Evolutionary conservation across 2,797 vertebrate genomes (phyloP).

Genomic region (Staurois parvus): DNA sequence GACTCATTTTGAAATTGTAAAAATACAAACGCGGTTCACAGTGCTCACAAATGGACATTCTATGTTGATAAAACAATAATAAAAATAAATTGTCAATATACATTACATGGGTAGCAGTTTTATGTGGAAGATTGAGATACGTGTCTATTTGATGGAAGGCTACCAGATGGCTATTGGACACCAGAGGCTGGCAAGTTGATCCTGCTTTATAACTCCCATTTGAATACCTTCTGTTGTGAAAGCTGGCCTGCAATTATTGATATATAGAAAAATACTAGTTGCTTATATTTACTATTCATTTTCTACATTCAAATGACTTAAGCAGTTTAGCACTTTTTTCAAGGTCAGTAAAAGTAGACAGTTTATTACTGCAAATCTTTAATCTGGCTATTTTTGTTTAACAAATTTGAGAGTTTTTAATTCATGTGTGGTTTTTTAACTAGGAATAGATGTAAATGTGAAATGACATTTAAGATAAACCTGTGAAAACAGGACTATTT

Average conservation of each 20-base stretch:
- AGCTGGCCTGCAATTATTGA: conserved; percentile 61
- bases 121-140: conserved; percentile 53
- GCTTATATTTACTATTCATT: conserved; percentile 41
- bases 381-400: neutral
- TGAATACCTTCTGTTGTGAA: conserved; percentile 61
- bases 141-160: conserved; percentile 63
- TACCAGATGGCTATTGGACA: conserved; percentile 63
- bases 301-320: conserved; percentile 32
- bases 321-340: conserved; percentile 30
- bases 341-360: conserved; percentile 46
- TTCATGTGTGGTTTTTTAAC: neutral
- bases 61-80: conserved; percentile 24
- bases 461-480: no score
- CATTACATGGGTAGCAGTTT: conserved; percentile 45
- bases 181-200: conserved; percentile 60
- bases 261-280: conserved; percentile 57
- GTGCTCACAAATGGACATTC: neutral
- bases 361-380: conserved; percentile 16
- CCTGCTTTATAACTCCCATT: conserved; percentile 61
- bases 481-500: no score
- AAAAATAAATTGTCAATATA: conserved; percentile 46
- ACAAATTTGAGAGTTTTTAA: neutral
- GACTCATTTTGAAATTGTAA: neutral
- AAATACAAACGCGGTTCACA: neutral
- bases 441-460: no score